Conservation (phyloP, 2,888 invertebrate species). For the Hirtodrosophila duncani region DNA sequence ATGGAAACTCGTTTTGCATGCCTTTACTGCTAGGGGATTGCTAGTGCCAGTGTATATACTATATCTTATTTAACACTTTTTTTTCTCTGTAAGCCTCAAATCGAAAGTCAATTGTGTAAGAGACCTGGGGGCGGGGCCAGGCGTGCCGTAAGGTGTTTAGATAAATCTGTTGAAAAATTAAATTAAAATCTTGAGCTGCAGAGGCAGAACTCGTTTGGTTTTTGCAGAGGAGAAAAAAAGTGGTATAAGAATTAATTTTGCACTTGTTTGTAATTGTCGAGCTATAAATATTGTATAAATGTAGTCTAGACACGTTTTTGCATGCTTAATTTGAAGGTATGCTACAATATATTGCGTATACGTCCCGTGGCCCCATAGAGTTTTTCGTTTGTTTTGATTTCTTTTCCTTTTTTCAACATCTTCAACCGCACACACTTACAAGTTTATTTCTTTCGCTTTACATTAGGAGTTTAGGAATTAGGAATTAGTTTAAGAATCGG, state of each 20-base stretch:
- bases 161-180: slow-evolving; percentile 53
- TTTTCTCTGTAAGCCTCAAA: slow-evolving; percentile 3
- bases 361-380: slow-evolving; percentile 56
- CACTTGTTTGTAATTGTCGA: too few species aligned
- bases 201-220: too few species aligned
- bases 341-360: slow-evolving; percentile 51
- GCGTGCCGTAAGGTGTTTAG: slow-evolving; percentile 48
- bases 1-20: slow-evolving; percentile 53
- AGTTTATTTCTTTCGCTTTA: slow-evolving; percentile 57
- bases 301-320: too few species aligned
- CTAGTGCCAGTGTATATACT: not conserved
- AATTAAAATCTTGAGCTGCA: slow-evolving; percentile 28
- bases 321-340: too few species aligned
- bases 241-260: slow-evolving; percentile 11
- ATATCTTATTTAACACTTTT: slow-evolving; percentile 33
- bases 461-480: slow-evolving; percentile 28
- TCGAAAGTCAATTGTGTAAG: slow-evolving; percentile 61
- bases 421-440: slow-evolving; percentile 57
- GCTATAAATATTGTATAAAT: too few species aligned
- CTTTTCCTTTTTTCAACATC: slow-evolving; percentile 43
- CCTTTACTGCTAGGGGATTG: not conserved
- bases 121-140: slow-evolving; percentile 41
- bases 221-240: slow-evolving; percentile 1
- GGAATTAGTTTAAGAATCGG: slow-evolving; percentile 13
- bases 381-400: slow-evolving; percentile 31